Percentiles rank a stretch among this genome's conserved stretches.
Evolutionary conservation across 2,113 vertebrate genomes (phyloP).

Genomic region (Semnopithecus entellus): DNA sequence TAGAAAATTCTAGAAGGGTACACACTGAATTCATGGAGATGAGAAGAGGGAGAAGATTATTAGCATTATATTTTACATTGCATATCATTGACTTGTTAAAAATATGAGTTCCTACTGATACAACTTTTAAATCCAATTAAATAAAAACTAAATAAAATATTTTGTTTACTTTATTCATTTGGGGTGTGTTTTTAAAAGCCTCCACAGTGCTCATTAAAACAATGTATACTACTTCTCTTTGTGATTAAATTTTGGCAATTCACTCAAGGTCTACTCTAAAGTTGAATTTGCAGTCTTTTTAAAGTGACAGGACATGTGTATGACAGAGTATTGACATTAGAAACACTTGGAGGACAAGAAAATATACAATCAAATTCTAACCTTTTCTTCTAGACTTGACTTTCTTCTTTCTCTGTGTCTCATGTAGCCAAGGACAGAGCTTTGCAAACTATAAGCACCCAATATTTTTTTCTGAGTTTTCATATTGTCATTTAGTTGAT

Average conservation of each 20-base stretch:
- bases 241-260: neutral
- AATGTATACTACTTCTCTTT: neutral
- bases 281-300: neutral
- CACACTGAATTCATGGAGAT: neutral
- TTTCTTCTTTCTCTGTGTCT: neutral
- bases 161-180: neutral
- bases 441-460: no score
- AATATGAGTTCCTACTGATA: neutral
- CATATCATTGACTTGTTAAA: neutral
- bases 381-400: neutral
- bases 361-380: slow-evolving; percentile 13
- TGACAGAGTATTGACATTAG: neutral
- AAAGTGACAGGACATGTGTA: neutral
- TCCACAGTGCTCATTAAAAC: neutral
- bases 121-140: neutral
- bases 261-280: neutral
- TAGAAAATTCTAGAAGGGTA: neutral
- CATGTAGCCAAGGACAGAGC: no score
- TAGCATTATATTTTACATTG: neutral
- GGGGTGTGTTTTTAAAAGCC: neutral
- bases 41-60: neutral
- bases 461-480: no score
- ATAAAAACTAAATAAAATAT: neutral
- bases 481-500: no score
- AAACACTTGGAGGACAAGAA: neutral